Base-by-base conservation (phyloP, 2,113 vertebrate genomes). In the Gorsachius goisagi region DNA sequence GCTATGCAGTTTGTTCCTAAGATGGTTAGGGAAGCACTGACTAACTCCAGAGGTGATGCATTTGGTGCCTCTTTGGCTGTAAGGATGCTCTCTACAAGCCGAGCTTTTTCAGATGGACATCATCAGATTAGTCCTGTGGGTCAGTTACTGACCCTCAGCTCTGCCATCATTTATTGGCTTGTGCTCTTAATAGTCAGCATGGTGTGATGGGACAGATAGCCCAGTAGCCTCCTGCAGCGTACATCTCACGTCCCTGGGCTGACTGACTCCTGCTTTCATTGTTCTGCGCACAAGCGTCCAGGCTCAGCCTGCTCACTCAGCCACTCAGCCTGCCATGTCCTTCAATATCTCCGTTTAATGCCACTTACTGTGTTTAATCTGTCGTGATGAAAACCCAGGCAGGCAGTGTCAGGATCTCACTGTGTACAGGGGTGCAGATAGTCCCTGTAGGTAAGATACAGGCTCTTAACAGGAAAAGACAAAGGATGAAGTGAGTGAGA, bases 41-140 rank as follows among this genome's bases (percentile, higher is more conserved):
- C 80, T 96, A 93, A 85, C 74, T 76, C 64, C 41, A 85, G 28
- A 78, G 58, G 56, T 77, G 92, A 89, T 80, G 75, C 88, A 85
- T 82, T 91, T 4, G 1, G 17, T 76, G 41, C 50, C 26, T 78
- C 27, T 80, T 88, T 76, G 77, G 59, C 27, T 44, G 11, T 55
- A 11, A 58, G 59, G 32, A 33, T 85, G 63, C 27, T 74, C n/a
- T 63, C 33, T 74, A n/a, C 52, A 64, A 86, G 52, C 32, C 60
- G 44, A 84, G 67, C 15, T 47, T 59, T 78, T 68, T 56, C 12
- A 63, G 77, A 56, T 69, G 63, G 71, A 35, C 89, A 88, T 79
- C n/a, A 49, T 64, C 39, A 66, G 39, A 39, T 73, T 32, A 39
- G 24, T 94, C 89, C 91, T 89, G 62, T 73, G 84, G 93, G 72